Percentiles rank a stretch among this genome's conserved stretches.
Evolutionary conservation across 2,113 vertebrate genomes (phyloP).

Genomic region (Entomyzon cyanotis): DNA sequence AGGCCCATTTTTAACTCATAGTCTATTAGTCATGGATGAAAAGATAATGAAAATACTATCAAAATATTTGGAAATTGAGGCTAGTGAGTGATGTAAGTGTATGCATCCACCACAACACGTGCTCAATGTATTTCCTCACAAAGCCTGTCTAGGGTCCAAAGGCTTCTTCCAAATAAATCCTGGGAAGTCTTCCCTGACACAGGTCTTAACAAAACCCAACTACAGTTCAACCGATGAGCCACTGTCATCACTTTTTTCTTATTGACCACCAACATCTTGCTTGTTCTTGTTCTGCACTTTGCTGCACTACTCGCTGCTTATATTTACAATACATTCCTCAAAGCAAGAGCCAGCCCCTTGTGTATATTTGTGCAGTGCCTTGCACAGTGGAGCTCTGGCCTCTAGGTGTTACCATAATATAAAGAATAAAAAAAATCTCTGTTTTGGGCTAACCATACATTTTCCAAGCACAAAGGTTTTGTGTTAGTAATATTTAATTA

Average conservation of each 20-base stretch:
- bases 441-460: not conserved
- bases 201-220: not conserved
- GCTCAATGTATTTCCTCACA: not conserved
- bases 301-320: not conserved
- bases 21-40: not conserved
- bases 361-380: not conserved
- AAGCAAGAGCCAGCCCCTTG: not conserved
- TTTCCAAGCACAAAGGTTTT: not conserved
- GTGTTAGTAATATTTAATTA: not conserved
- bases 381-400: not conserved
- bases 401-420: slow-evolving; percentile 59
- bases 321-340: not conserved
- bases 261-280: not conserved
- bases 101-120: accelerated
- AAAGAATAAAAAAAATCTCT: slow-evolving; percentile 33
- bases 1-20: not conserved
- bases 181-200: not conserved
- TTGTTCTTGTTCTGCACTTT: not conserved
- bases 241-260: not conserved
- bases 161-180: not conserved
- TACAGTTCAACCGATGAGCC: not conserved
- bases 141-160: not conserved
- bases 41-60: not conserved
- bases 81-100: not conserved
- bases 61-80: not conserved